A percentile compares a stretch with the other conserved stretches of the same genome.
These are phyloP conservation scores for Podarcis muralis DNA, from an alignment of 2,113 vertebrate species.

Conservation along the genomic window DNA sequence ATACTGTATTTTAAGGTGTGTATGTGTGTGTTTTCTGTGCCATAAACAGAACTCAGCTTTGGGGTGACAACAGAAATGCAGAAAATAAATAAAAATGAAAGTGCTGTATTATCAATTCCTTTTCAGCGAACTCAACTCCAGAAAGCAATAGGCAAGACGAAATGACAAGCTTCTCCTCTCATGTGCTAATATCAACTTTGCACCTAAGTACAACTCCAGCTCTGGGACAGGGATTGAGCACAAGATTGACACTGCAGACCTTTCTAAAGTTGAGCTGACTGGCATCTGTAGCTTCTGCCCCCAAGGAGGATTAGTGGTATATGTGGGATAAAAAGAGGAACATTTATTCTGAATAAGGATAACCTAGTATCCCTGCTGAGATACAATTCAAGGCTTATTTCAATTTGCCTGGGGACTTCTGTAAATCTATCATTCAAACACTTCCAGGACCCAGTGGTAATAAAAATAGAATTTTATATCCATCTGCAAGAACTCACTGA, in stretches of 20 bases:
- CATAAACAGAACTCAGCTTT: too few species aligned
- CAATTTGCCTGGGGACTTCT: background rate
- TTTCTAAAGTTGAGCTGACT: constrained; percentile 28
- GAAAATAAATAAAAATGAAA: too few species aligned
- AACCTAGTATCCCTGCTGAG: constrained; percentile 24
- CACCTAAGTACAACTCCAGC: constrained; percentile 8
- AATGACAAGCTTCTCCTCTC: background rate
- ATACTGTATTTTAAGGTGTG: too few species aligned
- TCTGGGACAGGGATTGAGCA: constrained; percentile 32
- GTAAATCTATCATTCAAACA: constrained; percentile 38
- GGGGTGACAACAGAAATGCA: too few species aligned
- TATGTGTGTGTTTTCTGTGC: too few species aligned
- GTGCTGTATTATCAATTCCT: background rate
- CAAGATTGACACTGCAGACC: constrained; percentile 24
- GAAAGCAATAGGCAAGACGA: background rate
- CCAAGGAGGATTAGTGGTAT: constrained; percentile 36
- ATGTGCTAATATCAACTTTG: constrained; percentile 35
- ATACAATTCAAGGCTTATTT: constrained; percentile 35
- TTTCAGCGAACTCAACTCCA: background rate
- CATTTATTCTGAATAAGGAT: constrained; percentile 52
- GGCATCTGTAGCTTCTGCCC: constrained; percentile 22
- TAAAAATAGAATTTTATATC: constrained; percentile 42
- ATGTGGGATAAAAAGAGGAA: constrained; percentile 32
- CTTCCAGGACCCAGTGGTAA: constrained; percentile 29
- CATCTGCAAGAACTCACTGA: constrained; percentile 15